Conservation (phyloP, 2,797 vertebrate species). For the Enteromius paludinosus region DNA sequence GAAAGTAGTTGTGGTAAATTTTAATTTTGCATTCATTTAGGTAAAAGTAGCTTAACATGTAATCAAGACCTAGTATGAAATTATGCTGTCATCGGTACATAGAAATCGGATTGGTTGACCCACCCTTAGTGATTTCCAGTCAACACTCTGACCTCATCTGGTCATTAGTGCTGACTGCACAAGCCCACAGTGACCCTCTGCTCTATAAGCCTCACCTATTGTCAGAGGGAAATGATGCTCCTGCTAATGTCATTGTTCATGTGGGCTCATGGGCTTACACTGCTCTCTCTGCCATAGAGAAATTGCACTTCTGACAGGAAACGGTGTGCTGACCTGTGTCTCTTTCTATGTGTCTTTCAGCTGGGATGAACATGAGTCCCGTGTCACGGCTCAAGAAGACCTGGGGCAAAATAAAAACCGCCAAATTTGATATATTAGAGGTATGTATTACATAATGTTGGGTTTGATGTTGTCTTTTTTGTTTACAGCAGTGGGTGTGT, state of each 20-base stretch:
- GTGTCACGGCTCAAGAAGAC: slow-evolving; percentile 95
- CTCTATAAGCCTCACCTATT: slow-evolving; percentile 67
- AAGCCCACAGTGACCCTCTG: slow-evolving; percentile 24
- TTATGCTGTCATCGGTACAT: slow-evolving; percentile 38
- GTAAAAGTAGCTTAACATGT: neutral
- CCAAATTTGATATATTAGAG: slow-evolving; percentile 93
- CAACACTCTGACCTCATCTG: slow-evolving; percentile 51
- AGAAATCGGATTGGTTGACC: slow-evolving; percentile 31
- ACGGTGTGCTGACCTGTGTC: slow-evolving; percentile 64
- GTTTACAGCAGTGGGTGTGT: slow-evolving; percentile 17
- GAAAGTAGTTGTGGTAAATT: neutral
- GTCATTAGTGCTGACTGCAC: slow-evolving; percentile 47
- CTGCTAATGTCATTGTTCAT: slow-evolving; percentile 57
- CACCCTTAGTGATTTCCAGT: slow-evolving; percentile 27
- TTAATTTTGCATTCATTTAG: neutral
- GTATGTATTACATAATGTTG: slow-evolving; percentile 67
- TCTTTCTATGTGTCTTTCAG: slow-evolving; percentile 71
- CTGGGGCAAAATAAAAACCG: slow-evolving; percentile 94
- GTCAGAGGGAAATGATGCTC: slow-evolving; percentile 50
- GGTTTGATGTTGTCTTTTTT: neutral
- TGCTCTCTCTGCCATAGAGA: slow-evolving; percentile 27
- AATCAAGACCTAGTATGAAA: slow-evolving; percentile 23
- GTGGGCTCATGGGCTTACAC: neutral
- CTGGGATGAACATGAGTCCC: slow-evolving; percentile 97
- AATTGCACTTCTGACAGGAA: slow-evolving; percentile 50